Percentiles rank a stretch among this genome's conserved stretches.
Evolutionary conservation across 2,888 invertebrate species (phyloP).

Genomic region (Athrips mouffetella): DNA sequence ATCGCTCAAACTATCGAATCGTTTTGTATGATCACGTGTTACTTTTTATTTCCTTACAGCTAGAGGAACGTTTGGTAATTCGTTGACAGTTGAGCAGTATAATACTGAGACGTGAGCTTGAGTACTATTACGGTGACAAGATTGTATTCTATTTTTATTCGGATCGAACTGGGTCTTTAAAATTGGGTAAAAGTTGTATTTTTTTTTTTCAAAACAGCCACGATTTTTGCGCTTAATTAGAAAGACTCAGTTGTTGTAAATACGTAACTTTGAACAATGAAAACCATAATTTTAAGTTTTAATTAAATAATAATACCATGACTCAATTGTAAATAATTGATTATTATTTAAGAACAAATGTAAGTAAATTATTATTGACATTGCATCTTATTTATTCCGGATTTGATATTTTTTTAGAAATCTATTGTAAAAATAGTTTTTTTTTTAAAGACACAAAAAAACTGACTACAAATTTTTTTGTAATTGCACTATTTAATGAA

Average conservation of each 20-base stretch:
- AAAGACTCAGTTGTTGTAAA: constrained; percentile 28
- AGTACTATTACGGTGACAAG: no score
- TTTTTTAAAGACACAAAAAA: constrained; percentile 24
- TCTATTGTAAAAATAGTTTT: constrained; percentile 20
- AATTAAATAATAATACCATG: constrained; percentile 37
- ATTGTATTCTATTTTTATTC: constrained; percentile 32
- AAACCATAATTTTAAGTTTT: constrained; percentile 26
- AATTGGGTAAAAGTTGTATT: background rate
- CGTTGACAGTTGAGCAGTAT: no score
- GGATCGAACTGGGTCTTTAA: constrained; percentile 17
- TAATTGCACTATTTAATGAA: constrained; percentile 58
- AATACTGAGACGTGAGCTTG: no score
- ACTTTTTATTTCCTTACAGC: no score
- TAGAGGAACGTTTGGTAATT: no score
- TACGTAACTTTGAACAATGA: constrained; percentile 20
- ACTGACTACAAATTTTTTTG: constrained; percentile 37
- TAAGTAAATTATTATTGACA: constrained; percentile 39
- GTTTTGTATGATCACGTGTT: no score
- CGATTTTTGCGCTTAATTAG: background rate
- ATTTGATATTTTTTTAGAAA: background rate
- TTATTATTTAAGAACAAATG: constrained; percentile 39
- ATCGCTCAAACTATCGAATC: no score
- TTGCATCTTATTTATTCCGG: constrained; percentile 50
- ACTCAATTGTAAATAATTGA: constrained; percentile 26
- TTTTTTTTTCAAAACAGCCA: background rate